Base-by-base conservation (phyloP, 2,797 vertebrate genomes). In the Lepilemur ruficaudatus region DNA sequence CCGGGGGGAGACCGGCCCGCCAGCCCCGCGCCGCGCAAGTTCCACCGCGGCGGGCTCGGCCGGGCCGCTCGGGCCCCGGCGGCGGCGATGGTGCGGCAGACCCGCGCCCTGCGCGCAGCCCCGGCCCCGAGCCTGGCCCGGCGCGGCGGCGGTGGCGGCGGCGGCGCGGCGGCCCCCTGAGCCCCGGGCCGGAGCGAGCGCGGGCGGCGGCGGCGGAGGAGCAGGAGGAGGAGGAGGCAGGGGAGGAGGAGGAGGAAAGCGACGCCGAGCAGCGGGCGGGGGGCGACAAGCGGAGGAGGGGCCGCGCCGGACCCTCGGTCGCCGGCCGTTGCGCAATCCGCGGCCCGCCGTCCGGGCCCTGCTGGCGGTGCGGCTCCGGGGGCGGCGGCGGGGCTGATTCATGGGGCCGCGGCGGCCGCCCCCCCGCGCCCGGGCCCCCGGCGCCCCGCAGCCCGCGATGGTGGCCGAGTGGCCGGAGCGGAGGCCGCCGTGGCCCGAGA, bases 301-400 rank as follows among this genome's bases (percentile, higher is more conserved):
- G 70, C 93, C 93, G 81, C 84, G 79, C 89, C 82, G 69, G 80
- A 94, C 92, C 69, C 67, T 76, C 70, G 76, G 63, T 78, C 94
- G 91, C 93, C 78, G 67, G 61, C 94, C 93, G 96, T 73, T 96
- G 97, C 96, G 97, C 97, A 96, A 69, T 95, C 96, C 0, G 65
- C 22, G 80, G 89, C 90, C 91, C 69, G 75, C 30, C 17, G 80
- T 86, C 96, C 86, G 88, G 95, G 97, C 92, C 94, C 97, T 90
- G 96, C 91, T 30, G 84, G 87, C 96, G 70, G 97, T 75, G 81
- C 84, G 93, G 95, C 76, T 94, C 90, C 96, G 88, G 95, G 94
- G 95, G 96, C 93, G 95, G 96, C 76, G 91, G 96, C 95, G 95
- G 96, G 98, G 98, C 98, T 98, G 98, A 98, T 98, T 98, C 98